Base-by-base conservation (phyloP, 1,140 invertebrate genomes). In the Atopsyche davidsoni region DNA sequence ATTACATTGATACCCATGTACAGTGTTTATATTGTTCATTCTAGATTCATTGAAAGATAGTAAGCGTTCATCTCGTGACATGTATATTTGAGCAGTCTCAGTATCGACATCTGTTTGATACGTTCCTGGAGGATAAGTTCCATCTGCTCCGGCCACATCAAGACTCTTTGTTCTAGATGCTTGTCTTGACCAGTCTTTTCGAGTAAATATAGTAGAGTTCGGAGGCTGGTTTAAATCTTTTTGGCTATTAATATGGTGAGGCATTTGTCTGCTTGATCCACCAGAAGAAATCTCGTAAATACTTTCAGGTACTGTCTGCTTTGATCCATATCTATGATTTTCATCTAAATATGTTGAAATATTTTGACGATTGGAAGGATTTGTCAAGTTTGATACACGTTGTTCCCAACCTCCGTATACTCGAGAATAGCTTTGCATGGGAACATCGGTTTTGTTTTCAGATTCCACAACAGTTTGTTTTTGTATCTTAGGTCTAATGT, bases 101-200 rank as follows among this genome's bases (percentile, higher is more conserved):
- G 36, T 32, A 23, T 22, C 18, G 3, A 32, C 36, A 6, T 40
- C 43, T 3, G 22, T 22, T 31, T 46, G 51, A 39, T 46, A 53
- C 9, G 34, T 24, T 53, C 19, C 31, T 3, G 35, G 42, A 28
- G 25, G 34, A 46, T 45, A 51, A 2, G 41, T 17, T 16, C 24
- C 34, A 23, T 53, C 51, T 7, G 18, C 67, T 39, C 68, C 68
- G 46, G 57, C 66, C 11, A 67, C 67, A 54, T 73, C 71, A 50
- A 73, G 65, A 58, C 71, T 73, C 46, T 73, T 73, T n/a, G 71
- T 73, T 62, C 71, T 69, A 57, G 71, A 70, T 62, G 71, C 71
- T 70, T 73, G 71, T 68, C 71, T 68, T 70, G 69, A 67, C 71
- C 71, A 73, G 65, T 73, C 71, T 70, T 71, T 73, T 69, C 71